Percentiles rank a stretch among this genome's conserved stretches.
Conservation (phyloP, 92 coral and sea anemone species). For the Pocillopora grandis region DNA sequence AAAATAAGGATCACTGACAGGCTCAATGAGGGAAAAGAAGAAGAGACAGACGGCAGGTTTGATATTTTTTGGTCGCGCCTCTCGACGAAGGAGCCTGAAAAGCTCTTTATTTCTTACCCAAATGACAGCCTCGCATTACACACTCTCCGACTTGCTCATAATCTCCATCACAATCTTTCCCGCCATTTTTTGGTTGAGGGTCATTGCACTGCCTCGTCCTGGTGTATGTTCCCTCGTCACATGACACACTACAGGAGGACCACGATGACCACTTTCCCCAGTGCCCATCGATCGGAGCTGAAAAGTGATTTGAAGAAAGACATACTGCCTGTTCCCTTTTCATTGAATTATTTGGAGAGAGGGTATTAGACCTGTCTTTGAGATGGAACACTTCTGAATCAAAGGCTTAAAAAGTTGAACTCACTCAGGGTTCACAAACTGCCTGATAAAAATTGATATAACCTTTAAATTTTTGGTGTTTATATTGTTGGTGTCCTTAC, state of each 20-base stretch:
- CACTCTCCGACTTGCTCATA: conserved; percentile 33
- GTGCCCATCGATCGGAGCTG: conserved; percentile 75
- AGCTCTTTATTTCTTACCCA: conserved; percentile 31
- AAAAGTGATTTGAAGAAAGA: background rate
- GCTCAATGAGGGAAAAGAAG: no score
- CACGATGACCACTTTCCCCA: conserved; percentile 81
- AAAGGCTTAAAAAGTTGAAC: no score
- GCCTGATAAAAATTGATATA: no score
- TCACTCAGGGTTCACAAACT: no score
- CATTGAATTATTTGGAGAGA: no score
- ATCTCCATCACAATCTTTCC: conserved; percentile 53
- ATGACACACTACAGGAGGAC: conserved; percentile 60
- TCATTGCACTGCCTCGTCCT: conserved; percentile 71
- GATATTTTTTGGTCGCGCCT: background rate
- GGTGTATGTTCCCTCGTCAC: conserved; percentile 58
- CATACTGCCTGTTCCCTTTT: no score
- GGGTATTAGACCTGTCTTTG: no score
- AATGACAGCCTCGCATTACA: conserved; percentile 46
- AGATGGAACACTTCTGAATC: no score
- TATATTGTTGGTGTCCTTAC: conserved; percentile 22
- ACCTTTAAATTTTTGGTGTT: background rate
- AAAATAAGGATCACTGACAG: no score
- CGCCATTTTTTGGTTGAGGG: conserved; percentile 63
- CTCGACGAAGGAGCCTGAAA: no score
- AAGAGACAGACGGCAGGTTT: no score